phyloP scores from a whole-genome alignment of 92 coral and sea anemone genomes.

The Parazoanthus swiftii region DNA sequence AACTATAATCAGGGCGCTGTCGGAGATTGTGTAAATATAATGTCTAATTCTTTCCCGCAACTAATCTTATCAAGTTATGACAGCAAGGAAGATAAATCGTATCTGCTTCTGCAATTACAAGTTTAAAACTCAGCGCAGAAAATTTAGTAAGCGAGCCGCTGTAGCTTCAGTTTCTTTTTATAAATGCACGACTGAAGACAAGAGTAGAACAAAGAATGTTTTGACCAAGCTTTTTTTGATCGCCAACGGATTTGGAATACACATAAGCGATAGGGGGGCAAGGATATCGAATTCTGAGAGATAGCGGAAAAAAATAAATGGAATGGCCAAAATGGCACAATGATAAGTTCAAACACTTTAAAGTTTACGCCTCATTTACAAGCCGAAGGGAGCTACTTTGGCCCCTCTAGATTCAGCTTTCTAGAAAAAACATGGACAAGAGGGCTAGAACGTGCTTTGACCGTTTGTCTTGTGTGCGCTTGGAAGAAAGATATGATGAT shows the following conservation, averaged over 20 bases:
- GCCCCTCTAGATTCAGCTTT: no score
- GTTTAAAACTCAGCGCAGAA: neutral
- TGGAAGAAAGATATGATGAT: neutral
- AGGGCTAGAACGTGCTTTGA: neutral
- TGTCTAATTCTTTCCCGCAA: neutral
- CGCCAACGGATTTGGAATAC: neutral
- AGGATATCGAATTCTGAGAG: neutral
- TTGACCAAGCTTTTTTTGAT: neutral
- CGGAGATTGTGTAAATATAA: neutral
- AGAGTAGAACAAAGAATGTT: neutral
- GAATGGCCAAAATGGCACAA: neutral
- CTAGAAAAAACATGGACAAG: neutral
- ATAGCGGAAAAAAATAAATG: neutral
- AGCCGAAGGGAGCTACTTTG: no score
- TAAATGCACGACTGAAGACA: neutral
- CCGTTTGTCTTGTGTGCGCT: neutral
- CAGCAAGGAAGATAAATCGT: neutral
- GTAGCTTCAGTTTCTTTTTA: neutral
- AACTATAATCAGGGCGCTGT: neutral
- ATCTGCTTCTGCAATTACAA: neutral
- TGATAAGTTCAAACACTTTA: neutral
- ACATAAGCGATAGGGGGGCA: neutral
- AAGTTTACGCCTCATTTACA: neutral
- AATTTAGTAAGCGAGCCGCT: neutral
- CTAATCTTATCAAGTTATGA: constrained; percentile 5